These are phyloP conservation scores for Cepphus grylle DNA, from an alignment of 2,113 vertebrate species.

Conservation along the genomic window DNA sequence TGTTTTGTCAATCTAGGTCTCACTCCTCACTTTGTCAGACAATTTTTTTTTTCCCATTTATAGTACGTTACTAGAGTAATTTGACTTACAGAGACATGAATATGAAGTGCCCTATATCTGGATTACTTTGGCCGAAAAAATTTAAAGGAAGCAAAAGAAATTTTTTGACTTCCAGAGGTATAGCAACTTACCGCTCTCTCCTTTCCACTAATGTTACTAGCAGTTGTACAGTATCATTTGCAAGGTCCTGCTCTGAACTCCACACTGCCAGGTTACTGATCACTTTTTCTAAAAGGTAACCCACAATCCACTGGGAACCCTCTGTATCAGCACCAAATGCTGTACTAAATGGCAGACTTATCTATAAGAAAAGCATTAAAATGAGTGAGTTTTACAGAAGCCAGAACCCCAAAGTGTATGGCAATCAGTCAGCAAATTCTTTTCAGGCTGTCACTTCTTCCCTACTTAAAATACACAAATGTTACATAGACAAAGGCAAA, in stretches of 20 bases:
- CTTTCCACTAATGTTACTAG: conserved; percentile 96
- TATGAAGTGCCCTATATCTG: neutral
- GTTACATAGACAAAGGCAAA: conserved; percentile 31
- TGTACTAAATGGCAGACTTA: conserved; percentile 92
- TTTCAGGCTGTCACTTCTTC: conserved; percentile 42
- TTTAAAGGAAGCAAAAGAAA: conserved; percentile 65
- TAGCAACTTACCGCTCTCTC: conserved; percentile 87
- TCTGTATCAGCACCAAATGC: conserved; percentile 97
- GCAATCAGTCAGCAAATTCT: conserved; percentile 44
- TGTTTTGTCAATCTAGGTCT: conserved; percentile 14
- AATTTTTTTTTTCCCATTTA: neutral
- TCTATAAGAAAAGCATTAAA: conserved; percentile 77
- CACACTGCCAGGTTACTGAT: conserved; percentile 97
- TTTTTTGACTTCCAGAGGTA: conserved; percentile 53
- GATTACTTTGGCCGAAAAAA: conserved; percentile 45
- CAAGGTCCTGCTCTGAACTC: conserved; percentile 95
- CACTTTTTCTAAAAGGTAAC: conserved; percentile 98
- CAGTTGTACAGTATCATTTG: conserved; percentile 95
- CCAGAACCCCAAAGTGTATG: conserved; percentile 48
- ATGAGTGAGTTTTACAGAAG: conserved; percentile 50
- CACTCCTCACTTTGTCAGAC: conserved; percentile 5
- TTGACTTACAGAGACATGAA: conserved; percentile 35
- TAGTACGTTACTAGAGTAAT: neutral
- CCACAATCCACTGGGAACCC: conserved; percentile 97
- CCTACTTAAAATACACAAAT: conserved; percentile 24